These are phyloP conservation scores for Redunca redunca DNA, from an alignment of 2,113 vertebrate species.

Conservation along the genomic window DNA sequence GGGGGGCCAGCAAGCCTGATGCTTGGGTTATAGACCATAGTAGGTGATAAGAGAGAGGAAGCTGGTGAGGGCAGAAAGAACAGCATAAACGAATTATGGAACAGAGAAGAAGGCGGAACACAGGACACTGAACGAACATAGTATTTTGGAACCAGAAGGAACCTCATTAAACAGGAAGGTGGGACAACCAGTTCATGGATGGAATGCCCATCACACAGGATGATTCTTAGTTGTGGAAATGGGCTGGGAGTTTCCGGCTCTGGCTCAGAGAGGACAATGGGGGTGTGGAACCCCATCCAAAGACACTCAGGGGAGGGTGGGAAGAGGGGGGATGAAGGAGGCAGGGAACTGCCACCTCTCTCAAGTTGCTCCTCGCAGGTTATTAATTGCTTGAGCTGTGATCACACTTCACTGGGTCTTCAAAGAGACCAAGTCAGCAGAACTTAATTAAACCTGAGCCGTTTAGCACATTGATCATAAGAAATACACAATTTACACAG, in stretches of 20 bases:
- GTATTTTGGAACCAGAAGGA: background rate
- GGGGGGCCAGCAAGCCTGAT: background rate
- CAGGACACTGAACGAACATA: rapidly evolving
- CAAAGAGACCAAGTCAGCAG: conserved; percentile 46
- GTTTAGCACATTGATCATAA: conserved; percentile 69
- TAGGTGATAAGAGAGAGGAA: background rate
- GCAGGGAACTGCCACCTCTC: background rate
- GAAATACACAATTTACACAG: conserved; percentile 70
- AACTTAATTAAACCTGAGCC: conserved; percentile 66
- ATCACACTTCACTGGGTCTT: conserved; percentile 48
- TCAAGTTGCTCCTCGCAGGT: background rate
- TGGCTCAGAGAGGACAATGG: background rate
- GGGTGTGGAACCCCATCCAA: background rate
- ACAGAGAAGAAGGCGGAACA: background rate
- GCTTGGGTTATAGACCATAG: background rate
- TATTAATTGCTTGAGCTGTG: conserved; percentile 20
- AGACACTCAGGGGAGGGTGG: background rate
- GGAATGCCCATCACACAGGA: background rate
- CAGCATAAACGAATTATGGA: background rate
- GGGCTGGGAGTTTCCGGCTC: no score
- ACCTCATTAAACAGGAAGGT: background rate
- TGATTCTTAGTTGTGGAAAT: background rate
- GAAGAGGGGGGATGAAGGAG: background rate
- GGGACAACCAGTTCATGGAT: background rate
- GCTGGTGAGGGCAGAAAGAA: background rate